A percentile compares a stretch with the other conserved stretches of the same genome.
phyloP scores from a whole-genome alignment of 2,113 vertebrate genomes.

The Sylvietta virens region DNA sequence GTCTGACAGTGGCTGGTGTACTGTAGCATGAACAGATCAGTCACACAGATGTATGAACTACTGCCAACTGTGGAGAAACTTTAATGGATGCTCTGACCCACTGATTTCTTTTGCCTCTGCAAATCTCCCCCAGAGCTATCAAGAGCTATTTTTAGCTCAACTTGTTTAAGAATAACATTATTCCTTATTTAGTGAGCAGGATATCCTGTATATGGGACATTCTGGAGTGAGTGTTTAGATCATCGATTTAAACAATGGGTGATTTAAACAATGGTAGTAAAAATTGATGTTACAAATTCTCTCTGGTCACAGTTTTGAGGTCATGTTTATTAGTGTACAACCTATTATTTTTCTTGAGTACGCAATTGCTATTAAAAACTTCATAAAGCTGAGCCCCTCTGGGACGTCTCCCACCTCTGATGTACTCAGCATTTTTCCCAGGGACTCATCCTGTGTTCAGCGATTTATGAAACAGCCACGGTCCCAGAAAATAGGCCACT shows the following conservation, averaged over 20 bases:
- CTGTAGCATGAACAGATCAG: neutral
- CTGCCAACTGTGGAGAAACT: neutral
- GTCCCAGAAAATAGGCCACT: neutral
- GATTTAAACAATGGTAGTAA: conserved; percentile 22
- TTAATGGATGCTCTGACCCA: neutral
- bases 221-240: conserved; percentile 11
- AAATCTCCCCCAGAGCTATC: neutral
- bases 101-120: neutral
- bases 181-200: conserved; percentile 12
- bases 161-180: neutral
- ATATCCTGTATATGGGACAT: conserved; percentile 27
- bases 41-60: neutral
- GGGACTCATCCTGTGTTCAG: neutral
- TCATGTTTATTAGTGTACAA: neutral
- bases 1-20: neutral
- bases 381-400: neutral
- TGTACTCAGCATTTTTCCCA: neutral
- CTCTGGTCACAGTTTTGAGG: neutral
- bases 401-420: neutral
- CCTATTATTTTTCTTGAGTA: neutral
- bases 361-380: neutral
- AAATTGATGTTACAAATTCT: neutral
- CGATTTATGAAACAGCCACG: neutral
- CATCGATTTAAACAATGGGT: neutral
- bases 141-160: conserved; percentile 3